Evolutionary conservation across 2,797 vertebrate species (phyloP).

Genomic region (Pangasius djambal): DNA sequence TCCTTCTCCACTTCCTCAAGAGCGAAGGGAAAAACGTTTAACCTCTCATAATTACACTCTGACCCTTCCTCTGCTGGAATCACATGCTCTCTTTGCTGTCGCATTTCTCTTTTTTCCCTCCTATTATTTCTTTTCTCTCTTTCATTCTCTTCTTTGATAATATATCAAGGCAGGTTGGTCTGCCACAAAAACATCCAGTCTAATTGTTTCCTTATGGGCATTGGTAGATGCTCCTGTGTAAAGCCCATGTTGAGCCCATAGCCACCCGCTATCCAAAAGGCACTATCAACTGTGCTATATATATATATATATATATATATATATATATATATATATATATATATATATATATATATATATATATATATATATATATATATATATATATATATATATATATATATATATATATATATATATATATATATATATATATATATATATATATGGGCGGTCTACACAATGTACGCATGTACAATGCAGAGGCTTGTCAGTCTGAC

Average conservation of each 20-base stretch:
- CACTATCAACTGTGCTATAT: slow-evolving; percentile 28
- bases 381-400: no score
- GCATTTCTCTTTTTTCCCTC: slow-evolving; percentile 51
- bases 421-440: no score
- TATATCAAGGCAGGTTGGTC: slow-evolving; percentile 64
- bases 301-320: no score
- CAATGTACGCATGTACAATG: not conserved
- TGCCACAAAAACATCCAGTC: slow-evolving; percentile 65
- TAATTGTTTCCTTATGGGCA: slow-evolving; percentile 68
- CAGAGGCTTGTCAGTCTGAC: not conserved
- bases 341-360: no score
- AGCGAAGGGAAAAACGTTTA: slow-evolving; percentile 70
- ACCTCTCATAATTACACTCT: slow-evolving; percentile 74
- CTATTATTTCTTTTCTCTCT: slow-evolving; percentile 52
- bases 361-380: no score
- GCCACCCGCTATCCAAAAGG: slow-evolving; percentile 31
- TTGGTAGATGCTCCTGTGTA: slow-evolving; percentile 51
- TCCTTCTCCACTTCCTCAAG: slow-evolving; percentile 59
- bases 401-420: no score
- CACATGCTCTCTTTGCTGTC: slow-evolving; percentile 60
- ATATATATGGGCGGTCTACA: not conserved
- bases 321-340: no score
- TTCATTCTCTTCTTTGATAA: slow-evolving; percentile 67
- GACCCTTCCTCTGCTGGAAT: slow-evolving; percentile 67
- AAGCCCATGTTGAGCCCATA: slow-evolving; percentile 21